phyloP scores from a whole-genome alignment of 2,888 invertebrate genomes.

The Mamestra brassicae region DNA sequence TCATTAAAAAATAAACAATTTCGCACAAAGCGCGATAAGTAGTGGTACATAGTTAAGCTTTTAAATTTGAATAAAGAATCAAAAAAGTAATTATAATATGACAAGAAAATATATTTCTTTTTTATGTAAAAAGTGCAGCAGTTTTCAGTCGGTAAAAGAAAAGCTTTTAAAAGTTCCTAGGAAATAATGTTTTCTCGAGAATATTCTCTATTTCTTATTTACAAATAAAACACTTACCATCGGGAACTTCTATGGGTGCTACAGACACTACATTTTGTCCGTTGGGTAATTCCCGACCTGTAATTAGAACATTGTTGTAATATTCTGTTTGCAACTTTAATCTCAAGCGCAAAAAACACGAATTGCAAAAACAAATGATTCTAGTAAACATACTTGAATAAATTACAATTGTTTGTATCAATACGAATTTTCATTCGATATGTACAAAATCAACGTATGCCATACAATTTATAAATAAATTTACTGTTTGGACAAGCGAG shows the following conservation, averaged over 20 bases:
- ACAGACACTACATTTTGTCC: conserved; percentile 89
- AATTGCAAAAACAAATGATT: conserved; percentile 21
- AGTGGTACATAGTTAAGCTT: no score
- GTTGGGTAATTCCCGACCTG: conserved; percentile 88
- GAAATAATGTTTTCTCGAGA: conserved; percentile 19
- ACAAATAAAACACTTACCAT: conserved; percentile 81
- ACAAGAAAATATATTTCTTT: neutral
- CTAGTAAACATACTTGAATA: conserved; percentile 1
- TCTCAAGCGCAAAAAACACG: conserved; percentile 19
- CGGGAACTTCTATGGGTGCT: conserved; percentile 88
- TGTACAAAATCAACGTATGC: conserved; percentile 37
- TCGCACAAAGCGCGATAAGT: no score
- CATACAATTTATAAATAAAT: conserved; percentile 26
- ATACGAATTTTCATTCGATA: conserved; percentile 39
- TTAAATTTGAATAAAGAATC: no score
- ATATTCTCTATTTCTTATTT: conserved; percentile 47
- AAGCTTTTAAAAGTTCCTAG: neutral
- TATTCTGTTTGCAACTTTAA: conserved; percentile 53
- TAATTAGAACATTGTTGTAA: conserved; percentile 76
- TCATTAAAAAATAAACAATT: no score
- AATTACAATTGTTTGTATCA: conserved; percentile 32
- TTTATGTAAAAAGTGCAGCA: neutral
- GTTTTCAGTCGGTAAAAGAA: neutral
- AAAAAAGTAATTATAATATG: no score
- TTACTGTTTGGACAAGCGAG: conserved; percentile 12